Evolutionary conservation across 2,113 vertebrate genomes (phyloP).

Genomic region (Limnothrissa miodon): DNA sequence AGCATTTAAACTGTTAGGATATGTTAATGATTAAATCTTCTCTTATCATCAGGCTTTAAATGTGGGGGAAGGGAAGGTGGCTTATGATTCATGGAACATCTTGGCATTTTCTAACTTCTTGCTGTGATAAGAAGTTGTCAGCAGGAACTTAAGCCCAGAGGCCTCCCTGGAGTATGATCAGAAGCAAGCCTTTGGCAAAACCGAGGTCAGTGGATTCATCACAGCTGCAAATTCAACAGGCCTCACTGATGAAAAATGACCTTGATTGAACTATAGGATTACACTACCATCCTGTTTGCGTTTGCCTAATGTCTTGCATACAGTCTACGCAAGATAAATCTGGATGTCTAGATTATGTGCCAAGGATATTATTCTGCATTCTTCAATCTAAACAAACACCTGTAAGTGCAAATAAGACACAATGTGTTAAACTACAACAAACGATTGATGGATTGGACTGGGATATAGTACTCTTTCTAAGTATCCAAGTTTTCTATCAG

Average conservation of each 20-base stretch:
- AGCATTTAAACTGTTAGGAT: not conserved
- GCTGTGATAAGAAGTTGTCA: conserved; percentile 11
- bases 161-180: conserved; percentile 22
- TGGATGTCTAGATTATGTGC: not conserved
- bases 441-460: too few species aligned
- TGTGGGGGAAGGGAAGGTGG: not conserved
- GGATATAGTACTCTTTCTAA: too few species aligned
- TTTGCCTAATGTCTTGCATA: too few species aligned
- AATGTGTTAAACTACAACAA: too few species aligned
- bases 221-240: conserved; percentile 4
- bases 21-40: not conserved
- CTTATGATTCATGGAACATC: not conserved
- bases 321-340: not conserved
- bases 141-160: conserved; percentile 19
- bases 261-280: not conserved
- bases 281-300: not conserved
- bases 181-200: conserved; percentile 18
- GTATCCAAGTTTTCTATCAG: too few species aligned
- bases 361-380: not conserved
- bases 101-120: not conserved
- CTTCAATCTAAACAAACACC: not conserved
- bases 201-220: not conserved
- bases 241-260: not conserved
- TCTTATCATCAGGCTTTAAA: not conserved
- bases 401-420: too few species aligned